Percentiles rank a stretch among this genome's conserved stretches.
phyloP scores from a whole-genome alignment of 2,888 invertebrate genomes.

The Tenthredo scrophulariae region DNA sequence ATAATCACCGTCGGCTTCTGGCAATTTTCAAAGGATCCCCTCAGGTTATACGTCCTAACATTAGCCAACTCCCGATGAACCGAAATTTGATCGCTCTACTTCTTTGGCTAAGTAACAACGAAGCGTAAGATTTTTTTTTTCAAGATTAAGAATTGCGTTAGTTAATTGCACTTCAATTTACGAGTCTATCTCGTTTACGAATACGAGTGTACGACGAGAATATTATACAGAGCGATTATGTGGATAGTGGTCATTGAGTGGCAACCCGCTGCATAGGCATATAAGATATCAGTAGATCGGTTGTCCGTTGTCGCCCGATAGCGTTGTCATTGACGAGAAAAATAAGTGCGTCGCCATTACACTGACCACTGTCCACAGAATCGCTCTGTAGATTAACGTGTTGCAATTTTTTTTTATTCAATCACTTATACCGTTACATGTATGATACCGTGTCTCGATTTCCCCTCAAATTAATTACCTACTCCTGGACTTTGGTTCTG shows the following conservation, averaged over 20 bases:
- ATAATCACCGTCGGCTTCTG: slow-evolving; percentile 4
- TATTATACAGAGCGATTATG: too few species aligned
- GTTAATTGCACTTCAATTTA: neutral
- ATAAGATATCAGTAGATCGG: too few species aligned
- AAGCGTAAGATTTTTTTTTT: neutral
- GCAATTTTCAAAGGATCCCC: slow-evolving; percentile 16
- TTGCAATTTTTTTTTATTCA: neutral
- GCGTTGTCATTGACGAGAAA: too few species aligned
- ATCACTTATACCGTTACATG: neutral
- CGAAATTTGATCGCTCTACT: neutral
- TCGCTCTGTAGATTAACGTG: too few species aligned
- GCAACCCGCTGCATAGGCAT: too few species aligned
- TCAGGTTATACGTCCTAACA: neutral
- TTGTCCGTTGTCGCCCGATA: too few species aligned
- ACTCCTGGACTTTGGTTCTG: neutral
- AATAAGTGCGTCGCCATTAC: too few species aligned
- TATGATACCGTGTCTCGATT: neutral
- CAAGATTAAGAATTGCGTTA: neutral
- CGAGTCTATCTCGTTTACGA: neutral
- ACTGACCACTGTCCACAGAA: too few species aligned
- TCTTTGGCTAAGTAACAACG: neutral
- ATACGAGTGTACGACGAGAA: neutral
- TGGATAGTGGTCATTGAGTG: too few species aligned
- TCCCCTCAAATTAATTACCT: neutral
- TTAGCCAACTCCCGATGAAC: neutral